Conservation (phyloP, 2,888 invertebrate species). For the Chromoteleia sp. region DNA sequence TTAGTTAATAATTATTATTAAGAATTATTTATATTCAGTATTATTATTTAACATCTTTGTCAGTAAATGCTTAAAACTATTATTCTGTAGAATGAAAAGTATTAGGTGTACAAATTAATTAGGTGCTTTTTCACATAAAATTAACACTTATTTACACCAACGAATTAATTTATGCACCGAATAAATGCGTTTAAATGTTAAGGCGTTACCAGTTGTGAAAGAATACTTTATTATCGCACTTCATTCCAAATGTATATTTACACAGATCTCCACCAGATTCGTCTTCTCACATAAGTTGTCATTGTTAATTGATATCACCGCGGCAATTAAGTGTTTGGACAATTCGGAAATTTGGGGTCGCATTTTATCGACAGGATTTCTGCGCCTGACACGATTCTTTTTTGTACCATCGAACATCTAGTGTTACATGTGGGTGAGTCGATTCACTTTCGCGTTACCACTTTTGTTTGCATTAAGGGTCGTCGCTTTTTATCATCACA, state of each 20-base stretch:
- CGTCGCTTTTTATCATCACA: conserved; percentile 33
- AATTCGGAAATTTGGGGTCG: conserved; percentile 58
- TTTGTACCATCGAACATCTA: conserved; percentile 44
- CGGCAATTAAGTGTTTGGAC: conserved; percentile 84
- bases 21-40: too few species aligned
- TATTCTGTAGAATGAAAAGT: too few species aligned
- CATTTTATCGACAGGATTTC: conserved; percentile 60
- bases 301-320: conserved; percentile 83
- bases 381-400: conserved; percentile 65
- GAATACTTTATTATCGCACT: neutral
- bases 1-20: too few species aligned
- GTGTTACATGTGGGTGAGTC: conserved; percentile 61
- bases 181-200: too few species aligned
- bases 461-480: conserved; percentile 63
- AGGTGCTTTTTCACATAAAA: too few species aligned
- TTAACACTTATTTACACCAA: too few species aligned
- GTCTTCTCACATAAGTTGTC: conserved; percentile 64
- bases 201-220: too few species aligned
- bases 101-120: too few species aligned
- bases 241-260: conserved; percentile 28
- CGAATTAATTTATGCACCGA: too few species aligned
- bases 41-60: too few species aligned
- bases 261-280: conserved; percentile 50
- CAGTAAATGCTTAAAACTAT: too few species aligned
- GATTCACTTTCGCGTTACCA: conserved; percentile 50